Percentiles rank a stretch among this genome's conserved stretches.
Evolutionary conservation across 2,797 vertebrate species (phyloP).

Genomic region (Otus scops): DNA sequence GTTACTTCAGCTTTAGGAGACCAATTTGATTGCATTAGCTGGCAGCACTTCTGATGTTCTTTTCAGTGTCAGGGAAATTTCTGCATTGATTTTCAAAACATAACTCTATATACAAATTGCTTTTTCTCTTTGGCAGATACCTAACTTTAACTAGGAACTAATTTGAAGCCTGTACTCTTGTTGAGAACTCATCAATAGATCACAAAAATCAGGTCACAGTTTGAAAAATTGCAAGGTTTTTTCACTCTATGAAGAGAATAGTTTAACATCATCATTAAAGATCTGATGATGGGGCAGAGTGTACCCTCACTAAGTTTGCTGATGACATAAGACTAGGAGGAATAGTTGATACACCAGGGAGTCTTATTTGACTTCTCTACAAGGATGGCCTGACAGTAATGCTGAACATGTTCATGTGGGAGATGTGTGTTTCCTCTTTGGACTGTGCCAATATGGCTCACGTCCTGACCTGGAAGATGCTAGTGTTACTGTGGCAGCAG

Average conservation of each 20-base stretch:
- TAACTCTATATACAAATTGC: neutral
- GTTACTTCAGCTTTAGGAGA: neutral
- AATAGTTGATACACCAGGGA: neutral
- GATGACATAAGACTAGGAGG: neutral
- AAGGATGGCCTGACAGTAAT: neutral
- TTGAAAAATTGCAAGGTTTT: neutral
- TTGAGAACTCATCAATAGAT: conserved; percentile 29
- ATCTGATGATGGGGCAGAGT: neutral
- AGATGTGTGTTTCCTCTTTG: neutral
- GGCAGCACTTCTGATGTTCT: conserved; percentile 16
- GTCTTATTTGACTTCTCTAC: neutral
- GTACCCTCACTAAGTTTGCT: neutral
- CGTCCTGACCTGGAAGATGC: neutral
- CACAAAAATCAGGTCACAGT: neutral
- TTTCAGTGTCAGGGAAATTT: conserved; percentile 39
- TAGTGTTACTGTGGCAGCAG: neutral
- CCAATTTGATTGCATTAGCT: neutral
- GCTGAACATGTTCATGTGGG: neutral
- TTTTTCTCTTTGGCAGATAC: conserved; percentile 48
- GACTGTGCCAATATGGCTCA: neutral
- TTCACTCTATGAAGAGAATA: neutral
- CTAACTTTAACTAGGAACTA: conserved; percentile 45
- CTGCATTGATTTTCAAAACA: conserved; percentile 49
- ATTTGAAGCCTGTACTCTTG: conserved; percentile 22
- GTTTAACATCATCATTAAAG: neutral